Conservation (phyloP, 2,113 vertebrate genomes). For the Myrmecobius fasciatus region DNA sequence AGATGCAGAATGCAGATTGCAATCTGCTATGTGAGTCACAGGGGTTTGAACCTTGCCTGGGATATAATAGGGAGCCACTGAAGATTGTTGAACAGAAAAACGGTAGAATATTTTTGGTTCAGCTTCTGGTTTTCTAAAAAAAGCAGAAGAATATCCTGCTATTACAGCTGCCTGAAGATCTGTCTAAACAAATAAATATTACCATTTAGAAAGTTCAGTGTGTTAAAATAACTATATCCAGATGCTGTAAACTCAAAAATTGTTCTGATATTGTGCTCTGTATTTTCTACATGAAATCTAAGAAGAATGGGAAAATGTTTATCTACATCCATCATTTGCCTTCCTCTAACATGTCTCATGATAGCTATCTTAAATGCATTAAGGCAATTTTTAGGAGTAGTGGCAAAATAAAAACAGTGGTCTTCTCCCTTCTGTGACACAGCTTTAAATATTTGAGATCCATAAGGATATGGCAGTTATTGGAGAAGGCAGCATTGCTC, state of each 20-base stretch:
- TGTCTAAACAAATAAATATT: background rate
- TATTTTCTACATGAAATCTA: background rate
- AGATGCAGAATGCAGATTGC: no score
- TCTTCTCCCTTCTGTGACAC: constrained; percentile 5
- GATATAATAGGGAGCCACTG: no score
- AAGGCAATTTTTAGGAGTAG: background rate
- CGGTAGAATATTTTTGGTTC: no score
- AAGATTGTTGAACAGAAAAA: no score
- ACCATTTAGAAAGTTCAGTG: background rate
- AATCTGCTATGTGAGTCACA: background rate
- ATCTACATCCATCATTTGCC: background rate
- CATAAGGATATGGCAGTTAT: background rate
- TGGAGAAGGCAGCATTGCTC: no score
- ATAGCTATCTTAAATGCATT: background rate
- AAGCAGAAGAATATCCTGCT: no score
- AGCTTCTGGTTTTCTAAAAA: no score
- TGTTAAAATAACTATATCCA: background rate
- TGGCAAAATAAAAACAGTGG: background rate
- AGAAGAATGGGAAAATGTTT: constrained; percentile 3
- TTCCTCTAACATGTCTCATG: background rate
- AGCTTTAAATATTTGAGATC: constrained; percentile 1
- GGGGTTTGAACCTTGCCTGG: background rate
- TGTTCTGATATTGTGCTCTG: background rate
- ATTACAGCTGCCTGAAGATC: no score
- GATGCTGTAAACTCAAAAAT: constrained; percentile 2